phyloP scores from a whole-genome alignment of 2,797 vertebrate genomes.

The Heteromormyrus szaboi region DNA sequence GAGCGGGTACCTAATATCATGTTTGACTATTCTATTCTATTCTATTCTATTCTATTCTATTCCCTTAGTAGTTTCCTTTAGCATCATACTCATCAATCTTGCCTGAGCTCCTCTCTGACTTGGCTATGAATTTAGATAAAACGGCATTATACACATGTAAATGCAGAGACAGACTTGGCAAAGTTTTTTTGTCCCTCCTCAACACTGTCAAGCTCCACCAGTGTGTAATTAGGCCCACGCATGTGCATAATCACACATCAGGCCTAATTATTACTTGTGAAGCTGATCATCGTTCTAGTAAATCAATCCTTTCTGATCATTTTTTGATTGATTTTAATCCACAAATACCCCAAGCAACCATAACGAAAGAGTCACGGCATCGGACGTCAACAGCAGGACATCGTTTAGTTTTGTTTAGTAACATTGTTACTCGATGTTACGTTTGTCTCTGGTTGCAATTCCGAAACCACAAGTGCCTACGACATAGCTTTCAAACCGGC shows the following conservation, averaged over 20 bases:
- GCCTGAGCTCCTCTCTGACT: neutral
- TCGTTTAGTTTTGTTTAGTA: neutral
- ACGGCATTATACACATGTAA: neutral
- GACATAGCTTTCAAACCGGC: neutral
- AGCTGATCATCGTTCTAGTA: neutral
- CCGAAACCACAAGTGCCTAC: neutral
- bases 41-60: neutral
- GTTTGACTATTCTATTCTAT: neutral
- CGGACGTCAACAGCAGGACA: neutral
- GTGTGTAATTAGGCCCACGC: neutral
- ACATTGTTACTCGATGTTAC: neutral
- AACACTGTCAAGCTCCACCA: neutral
- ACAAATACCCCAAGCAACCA: neutral
- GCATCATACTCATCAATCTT: neutral
- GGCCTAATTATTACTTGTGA: neutral
- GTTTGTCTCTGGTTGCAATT: neutral
- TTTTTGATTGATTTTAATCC: neutral
- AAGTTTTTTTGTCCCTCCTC: neutral
- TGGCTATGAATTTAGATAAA: neutral
- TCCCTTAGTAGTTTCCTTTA: neutral
- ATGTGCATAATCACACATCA: neutral
- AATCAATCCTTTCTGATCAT: neutral
- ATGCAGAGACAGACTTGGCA: neutral
- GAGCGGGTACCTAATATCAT: neutral
- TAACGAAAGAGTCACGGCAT: neutral